Evolutionary conservation across 2,888 invertebrate species (phyloP), one percentile per base, ranked within the genome.

Genomic region (Conchocele bisecta): DNA sequence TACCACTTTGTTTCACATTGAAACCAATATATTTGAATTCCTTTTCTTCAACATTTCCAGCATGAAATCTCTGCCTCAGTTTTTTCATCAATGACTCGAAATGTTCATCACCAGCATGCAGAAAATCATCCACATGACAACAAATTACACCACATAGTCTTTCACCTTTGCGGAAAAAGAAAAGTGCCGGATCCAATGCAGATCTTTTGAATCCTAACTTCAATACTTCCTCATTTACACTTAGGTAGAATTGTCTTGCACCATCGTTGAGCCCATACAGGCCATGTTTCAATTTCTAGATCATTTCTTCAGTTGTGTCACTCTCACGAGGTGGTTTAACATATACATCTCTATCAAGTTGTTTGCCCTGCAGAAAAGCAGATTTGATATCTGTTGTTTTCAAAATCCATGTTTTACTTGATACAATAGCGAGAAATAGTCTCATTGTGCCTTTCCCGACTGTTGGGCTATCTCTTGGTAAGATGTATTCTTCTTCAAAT

Each of bases 71-170:
- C 42, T 60, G 11, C 44, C 59, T 33, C 17, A 74, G 41, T 46
- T 57, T 71, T 0, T 7, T 26, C 59, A 74, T 65, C 5, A 46
- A 6, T 9, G 28, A 51, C n/a, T 79, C 71, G 51, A 79, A 64
- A 7, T 29, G 11, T 28, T 73, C 46, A 39, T 70, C 57, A 31
- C 76, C 69, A 37, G 76, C 74, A 60, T 79, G 78, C 11, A 80
- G 56, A 64, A 82, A 81, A 64, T 80, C 77, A 64, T 79, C 77
- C 22, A 81, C 72, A 71, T 79, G 77, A 58, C 74, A 74, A 41
- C 50, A 72, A 48, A 81, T 37, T 1, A 80, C 48, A 17, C 75
- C 75, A 35, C 22, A 50, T 15, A 73, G 29, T 15, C 57, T 51
- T 39, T 44, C 59, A 35, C 66, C 44, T 26, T 39, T 59, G n/a